A percentile compares a stretch with the other conserved stretches of the same genome.
Conservation (phyloP, 2,888 invertebrate genomes). For the Pyrrhosoma nymphula region DNA sequence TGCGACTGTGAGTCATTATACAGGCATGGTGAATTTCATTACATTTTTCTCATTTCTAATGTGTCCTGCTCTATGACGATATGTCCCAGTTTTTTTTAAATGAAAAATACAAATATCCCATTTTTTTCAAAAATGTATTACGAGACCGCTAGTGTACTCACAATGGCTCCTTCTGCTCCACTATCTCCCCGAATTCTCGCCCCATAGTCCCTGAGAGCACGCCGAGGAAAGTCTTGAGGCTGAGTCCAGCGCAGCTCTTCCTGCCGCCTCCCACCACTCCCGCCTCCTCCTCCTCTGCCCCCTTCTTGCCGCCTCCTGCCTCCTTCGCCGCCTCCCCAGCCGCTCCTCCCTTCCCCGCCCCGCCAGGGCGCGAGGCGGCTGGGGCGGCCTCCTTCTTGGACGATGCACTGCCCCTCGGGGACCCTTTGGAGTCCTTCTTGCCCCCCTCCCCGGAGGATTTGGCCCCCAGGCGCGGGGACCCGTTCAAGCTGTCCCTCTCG, state of each 20-base stretch:
- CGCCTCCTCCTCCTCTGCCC: not conserved
- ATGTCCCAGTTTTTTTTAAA: too few species aligned
- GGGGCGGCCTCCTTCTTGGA: constrained; percentile 12
- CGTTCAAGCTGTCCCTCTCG: constrained; percentile 59
- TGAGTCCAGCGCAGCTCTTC: constrained; percentile 47
- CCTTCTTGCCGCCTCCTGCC: not conserved
- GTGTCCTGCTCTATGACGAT: too few species aligned
- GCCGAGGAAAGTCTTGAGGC: constrained; percentile 62
- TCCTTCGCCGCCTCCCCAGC: not conserved
- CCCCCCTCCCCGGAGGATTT: not conserved
- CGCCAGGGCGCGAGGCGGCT: not conserved
- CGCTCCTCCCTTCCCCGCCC: constrained; percentile 33
- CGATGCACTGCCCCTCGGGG: not conserved
- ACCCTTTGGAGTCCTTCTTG: not conserved
- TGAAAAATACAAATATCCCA: too few species aligned
- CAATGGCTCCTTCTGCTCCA: constrained; percentile 78
- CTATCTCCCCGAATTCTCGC: constrained; percentile 73
- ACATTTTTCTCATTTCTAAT: too few species aligned
- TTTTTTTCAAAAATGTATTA: not conserved
- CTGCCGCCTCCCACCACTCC: not conserved
- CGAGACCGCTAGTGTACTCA: constrained; percentile 74
- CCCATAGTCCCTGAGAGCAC: constrained; percentile 42
- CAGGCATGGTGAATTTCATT: too few species aligned
- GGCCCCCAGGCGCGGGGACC: not conserved
- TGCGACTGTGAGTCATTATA: too few species aligned